Percentiles rank a stretch among this genome's conserved stretches.
phyloP scores from a whole-genome alignment of 2,888 invertebrate genomes.

The Dermolepida albohirtum region DNA sequence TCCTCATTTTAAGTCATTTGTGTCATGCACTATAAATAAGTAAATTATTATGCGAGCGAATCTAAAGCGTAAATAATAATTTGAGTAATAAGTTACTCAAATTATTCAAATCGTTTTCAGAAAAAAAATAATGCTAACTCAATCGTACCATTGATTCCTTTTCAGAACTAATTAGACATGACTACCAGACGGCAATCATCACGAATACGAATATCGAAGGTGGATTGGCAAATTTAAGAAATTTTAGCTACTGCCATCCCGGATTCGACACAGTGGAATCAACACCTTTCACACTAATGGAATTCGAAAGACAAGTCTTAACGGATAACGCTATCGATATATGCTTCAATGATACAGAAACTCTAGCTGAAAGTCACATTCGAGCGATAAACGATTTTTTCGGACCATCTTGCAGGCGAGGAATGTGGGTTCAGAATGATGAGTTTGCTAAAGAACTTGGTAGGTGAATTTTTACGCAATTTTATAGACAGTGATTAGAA shows the following conservation, averaged over 20 bases:
- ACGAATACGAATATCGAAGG: slow-evolving; percentile 66
- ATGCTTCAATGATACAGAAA: slow-evolving; percentile 54
- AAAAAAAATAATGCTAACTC: no score
- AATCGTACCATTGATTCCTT: not conserved
- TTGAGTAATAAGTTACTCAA: no score
- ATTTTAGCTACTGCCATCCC: slow-evolving; percentile 74
- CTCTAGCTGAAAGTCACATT: slow-evolving; percentile 72
- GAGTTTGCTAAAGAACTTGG: slow-evolving; percentile 70
- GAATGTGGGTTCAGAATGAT: slow-evolving; percentile 72
- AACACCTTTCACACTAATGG: slow-evolving; percentile 72
- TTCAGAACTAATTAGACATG: slow-evolving; percentile 47
- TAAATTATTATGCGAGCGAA: no score
- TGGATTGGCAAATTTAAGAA: slow-evolving; percentile 67
- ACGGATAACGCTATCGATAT: slow-evolving; percentile 50
- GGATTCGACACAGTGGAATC: slow-evolving; percentile 71
- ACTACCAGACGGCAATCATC: slow-evolving; percentile 73
- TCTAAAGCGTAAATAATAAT: no score
- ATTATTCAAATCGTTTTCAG: no score
- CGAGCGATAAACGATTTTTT: slow-evolving; percentile 74
- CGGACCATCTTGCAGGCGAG: slow-evolving; percentile 78
- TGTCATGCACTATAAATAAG: no score
- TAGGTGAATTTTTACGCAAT: slow-evolving; percentile 63
- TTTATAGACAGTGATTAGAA: slow-evolving; percentile 46
- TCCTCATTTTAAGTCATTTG: no score
- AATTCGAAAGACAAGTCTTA: slow-evolving; percentile 67